A percentile compares a stretch with the other conserved stretches of the same genome.
These are phyloP conservation scores for Apamea anceps DNA, from an alignment of 2,888 invertebrate species.

Conservation along the genomic window DNA sequence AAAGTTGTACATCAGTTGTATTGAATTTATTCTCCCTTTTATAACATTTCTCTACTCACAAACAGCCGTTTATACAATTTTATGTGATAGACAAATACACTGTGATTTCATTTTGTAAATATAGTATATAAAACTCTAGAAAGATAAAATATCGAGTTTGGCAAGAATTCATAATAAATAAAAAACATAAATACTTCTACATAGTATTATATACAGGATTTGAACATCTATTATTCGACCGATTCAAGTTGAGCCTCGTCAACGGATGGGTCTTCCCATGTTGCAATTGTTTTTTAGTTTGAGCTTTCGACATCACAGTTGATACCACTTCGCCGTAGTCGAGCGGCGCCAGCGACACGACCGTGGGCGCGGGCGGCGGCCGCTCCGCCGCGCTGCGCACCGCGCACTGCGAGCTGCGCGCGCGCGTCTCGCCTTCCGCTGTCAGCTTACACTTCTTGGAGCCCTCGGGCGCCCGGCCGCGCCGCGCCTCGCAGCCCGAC, in stretches of 20 bases:
- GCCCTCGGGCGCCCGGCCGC: constrained; percentile 61
- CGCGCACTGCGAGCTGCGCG: constrained; percentile 75
- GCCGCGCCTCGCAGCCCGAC: constrained; percentile 70
- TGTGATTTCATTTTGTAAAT: constrained; percentile 89
- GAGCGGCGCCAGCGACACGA: constrained; percentile 81
- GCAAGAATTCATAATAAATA: constrained; percentile 90
- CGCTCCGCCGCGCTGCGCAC: constrained; percentile 76
- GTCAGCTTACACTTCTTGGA: constrained; percentile 66
- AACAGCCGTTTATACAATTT: constrained; percentile 88
- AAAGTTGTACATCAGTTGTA: constrained; percentile 89
- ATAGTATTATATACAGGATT: constrained; percentile 97
- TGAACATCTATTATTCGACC: constrained; percentile 93
- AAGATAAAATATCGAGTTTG: constrained; percentile 90
- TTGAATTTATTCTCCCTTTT: constrained; percentile 87
- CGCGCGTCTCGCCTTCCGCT: constrained; percentile 66
- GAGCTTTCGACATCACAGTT: constrained; percentile 93
- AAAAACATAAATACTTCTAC: constrained; percentile 91
- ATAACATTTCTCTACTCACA: constrained; percentile 87
- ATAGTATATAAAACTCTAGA: constrained; percentile 90
- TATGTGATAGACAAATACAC: constrained; percentile 88
- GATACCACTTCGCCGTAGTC: constrained; percentile 91
- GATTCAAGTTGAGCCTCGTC: constrained; percentile 95
- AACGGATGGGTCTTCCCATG: constrained; percentile 98
- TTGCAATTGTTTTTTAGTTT: constrained; percentile 95
- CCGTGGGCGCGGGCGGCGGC: constrained; percentile 83